Conservation (phyloP, 2,797 vertebrate genomes). For the Amblyraja radiata region DNA sequence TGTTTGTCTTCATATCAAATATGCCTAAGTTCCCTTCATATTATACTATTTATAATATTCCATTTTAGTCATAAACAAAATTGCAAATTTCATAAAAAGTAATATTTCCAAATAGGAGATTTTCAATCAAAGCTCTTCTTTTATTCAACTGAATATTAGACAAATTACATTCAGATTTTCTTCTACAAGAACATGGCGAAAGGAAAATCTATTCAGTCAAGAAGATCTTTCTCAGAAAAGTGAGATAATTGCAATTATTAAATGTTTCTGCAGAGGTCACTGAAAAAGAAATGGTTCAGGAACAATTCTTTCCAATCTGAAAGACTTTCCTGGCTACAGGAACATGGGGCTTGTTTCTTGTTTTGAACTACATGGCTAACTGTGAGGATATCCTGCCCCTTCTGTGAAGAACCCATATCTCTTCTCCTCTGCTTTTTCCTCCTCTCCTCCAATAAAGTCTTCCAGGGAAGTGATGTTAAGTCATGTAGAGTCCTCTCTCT, state of each 20-base stretch:
- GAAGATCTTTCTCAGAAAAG: not conserved
- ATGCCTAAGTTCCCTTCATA: not conserved
- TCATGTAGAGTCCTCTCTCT: too few species aligned
- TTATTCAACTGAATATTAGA: not conserved
- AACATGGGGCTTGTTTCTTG: too few species aligned
- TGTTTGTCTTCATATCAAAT: not conserved
- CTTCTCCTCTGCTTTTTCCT: too few species aligned
- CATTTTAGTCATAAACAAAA: slow-evolving; percentile 1
- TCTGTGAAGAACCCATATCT: too few species aligned
- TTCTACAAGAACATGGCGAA: not conserved
- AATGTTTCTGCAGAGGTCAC: not conserved
- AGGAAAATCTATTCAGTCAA: not conserved
- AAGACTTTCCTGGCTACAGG: too few species aligned
- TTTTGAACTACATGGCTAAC: too few species aligned
- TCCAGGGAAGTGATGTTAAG: too few species aligned
- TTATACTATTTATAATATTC: not conserved
- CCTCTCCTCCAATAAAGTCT: too few species aligned
- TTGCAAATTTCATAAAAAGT: not conserved
- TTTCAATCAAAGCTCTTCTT: slow-evolving; percentile 14
- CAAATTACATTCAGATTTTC: not conserved
- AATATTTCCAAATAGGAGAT: not conserved
- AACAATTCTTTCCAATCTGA: too few species aligned
- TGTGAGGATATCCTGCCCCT: too few species aligned
- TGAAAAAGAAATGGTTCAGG: not conserved
- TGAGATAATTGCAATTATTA: not conserved